Percentiles rank a stretch among this genome's conserved stretches.
phyloP scores from a whole-genome alignment of 2,888 invertebrate species.

The Agrilus cyanescens region DNA sequence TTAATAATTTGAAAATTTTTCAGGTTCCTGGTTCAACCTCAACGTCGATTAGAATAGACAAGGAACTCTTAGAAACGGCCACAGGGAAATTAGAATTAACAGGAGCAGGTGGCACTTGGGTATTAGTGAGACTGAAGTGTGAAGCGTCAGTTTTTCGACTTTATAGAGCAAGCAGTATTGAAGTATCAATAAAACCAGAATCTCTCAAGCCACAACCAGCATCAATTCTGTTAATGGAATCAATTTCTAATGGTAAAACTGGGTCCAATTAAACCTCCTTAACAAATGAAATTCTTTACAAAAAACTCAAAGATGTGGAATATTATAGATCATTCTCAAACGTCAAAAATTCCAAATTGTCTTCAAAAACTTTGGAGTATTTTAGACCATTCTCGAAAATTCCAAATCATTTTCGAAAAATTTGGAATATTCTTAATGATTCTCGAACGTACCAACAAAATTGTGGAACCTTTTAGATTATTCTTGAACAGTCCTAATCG shows the following conservation, averaged over 20 bases:
- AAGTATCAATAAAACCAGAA: constrained; percentile 46
- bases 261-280: too few species aligned
- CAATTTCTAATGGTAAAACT: constrained; percentile 25
- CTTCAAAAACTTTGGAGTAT: too few species aligned
- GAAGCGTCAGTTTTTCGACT: constrained; percentile 51
- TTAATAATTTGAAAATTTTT: constrained; percentile 9
- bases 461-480: too few species aligned
- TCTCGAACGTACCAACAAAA: too few species aligned
- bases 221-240: constrained; percentile 42
- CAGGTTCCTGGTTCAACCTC: constrained; percentile 52
- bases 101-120: constrained; percentile 45
- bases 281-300: too few species aligned
- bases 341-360: too few species aligned
- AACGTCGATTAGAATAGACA: constrained; percentile 43
- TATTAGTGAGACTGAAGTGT: constrained; percentile 45
- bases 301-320: too few species aligned
- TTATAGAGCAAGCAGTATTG: constrained; percentile 48
- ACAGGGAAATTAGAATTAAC: constrained; percentile 43
- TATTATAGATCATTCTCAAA: too few species aligned
- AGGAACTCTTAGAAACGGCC: constrained; percentile 47
- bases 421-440: too few species aligned
- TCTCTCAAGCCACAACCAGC: constrained; percentile 47
- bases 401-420: too few species aligned
- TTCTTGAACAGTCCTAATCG: too few species aligned
- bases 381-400: too few species aligned